These are phyloP conservation scores for Drosophila truncata DNA, from an alignment of 1,140 invertebrate species.

Conservation along the genomic window DNA sequence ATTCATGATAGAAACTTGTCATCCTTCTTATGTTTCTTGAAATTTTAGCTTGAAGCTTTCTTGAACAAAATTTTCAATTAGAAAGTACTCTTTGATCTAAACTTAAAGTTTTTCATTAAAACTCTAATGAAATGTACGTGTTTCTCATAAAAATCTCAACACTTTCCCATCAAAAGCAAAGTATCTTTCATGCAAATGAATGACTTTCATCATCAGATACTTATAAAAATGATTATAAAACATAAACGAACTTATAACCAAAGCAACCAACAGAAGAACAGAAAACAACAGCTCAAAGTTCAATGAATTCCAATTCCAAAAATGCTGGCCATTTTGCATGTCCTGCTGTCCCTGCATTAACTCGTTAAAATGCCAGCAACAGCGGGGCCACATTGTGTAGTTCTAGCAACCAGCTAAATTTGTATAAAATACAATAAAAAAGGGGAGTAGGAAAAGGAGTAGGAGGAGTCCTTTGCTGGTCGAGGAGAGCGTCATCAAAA, in stretches of 20 bases:
- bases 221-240: conserved; percentile 8
- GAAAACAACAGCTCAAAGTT: conserved; percentile 56
- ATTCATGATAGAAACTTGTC: not conserved
- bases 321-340: conserved; percentile 77
- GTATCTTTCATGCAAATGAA: not conserved
- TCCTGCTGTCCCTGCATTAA: conserved; percentile 66
- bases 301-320: conserved; percentile 81
- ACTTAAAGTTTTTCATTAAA: not conserved
- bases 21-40: not conserved
- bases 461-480: conserved; percentile 1
- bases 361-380: conserved; percentile 76
- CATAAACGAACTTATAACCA: conserved; percentile 10
- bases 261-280: conserved; percentile 19
- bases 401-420: conserved; percentile 65
- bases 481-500: conserved; percentile 68
- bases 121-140: not conserved
- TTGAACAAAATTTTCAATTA: too few species aligned
- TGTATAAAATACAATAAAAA: conserved; percentile 75
- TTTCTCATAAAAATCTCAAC: not conserved
- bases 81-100: not conserved
- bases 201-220: conserved; percentile 10
- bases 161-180: not conserved
- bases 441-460: not conserved
- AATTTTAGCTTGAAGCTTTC: not conserved
- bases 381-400: conserved; percentile 33